Evolutionary conservation across 2,113 vertebrate species (phyloP).

Genomic region (Myrmecobius fasciatus): DNA sequence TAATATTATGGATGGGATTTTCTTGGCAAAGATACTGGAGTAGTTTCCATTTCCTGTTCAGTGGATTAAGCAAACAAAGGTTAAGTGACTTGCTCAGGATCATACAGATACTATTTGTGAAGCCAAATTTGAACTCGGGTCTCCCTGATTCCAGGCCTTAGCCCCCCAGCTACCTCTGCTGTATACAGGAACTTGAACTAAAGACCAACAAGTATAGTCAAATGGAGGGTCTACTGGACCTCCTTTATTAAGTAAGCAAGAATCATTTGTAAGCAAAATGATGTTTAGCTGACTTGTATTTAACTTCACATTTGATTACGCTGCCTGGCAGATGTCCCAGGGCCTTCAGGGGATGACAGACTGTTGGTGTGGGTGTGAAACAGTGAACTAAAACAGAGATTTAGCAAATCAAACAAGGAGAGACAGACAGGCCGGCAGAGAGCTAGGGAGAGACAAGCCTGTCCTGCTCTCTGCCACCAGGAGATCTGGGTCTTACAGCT

Average conservation of each 20-base stretch:
- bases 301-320: constrained; percentile 62
- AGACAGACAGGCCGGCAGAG: constrained; percentile 27
- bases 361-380: constrained; percentile 59
- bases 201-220: neutral
- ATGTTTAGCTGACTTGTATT: constrained; percentile 31
- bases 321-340: constrained; percentile 66
- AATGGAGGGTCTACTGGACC: neutral
- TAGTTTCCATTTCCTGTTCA: neutral
- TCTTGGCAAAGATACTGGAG: neutral
- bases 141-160: neutral
- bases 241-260: neutral
- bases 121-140: neutral
- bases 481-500: neutral
- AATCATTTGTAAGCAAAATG: neutral
- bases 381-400: constrained; percentile 63
- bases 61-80: neutral
- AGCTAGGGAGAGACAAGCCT: neutral
- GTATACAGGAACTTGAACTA: neutral
- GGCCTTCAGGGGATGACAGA: constrained; percentile 48
- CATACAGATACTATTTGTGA: neutral
- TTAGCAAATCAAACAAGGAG: constrained; percentile 68
- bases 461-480: neutral
- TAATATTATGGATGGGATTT: neutral
- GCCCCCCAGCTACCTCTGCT: neutral
- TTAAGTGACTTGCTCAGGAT: neutral